Conservation (phyloP, 2,797 vertebrate species). For the Eutrigla gurnardus region DNA sequence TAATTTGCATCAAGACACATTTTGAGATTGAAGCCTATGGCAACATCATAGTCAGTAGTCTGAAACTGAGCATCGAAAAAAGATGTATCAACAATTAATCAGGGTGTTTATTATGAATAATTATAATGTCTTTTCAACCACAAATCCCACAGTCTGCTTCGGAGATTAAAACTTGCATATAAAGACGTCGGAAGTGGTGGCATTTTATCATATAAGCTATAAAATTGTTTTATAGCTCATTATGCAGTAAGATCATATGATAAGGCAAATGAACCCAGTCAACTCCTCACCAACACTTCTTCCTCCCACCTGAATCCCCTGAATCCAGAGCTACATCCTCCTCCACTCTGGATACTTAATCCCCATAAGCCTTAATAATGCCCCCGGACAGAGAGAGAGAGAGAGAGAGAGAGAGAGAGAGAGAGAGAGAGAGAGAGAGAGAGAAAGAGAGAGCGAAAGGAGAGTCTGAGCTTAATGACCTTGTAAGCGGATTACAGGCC, state of each 20-base stretch:
- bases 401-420: background rate
- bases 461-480: slow-evolving; percentile 69
- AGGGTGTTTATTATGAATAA: background rate
- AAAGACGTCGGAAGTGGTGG: background rate
- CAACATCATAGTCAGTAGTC: background rate
- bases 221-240: background rate
- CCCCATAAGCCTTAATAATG: slow-evolving; percentile 72
- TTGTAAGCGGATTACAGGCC: slow-evolving; percentile 69
- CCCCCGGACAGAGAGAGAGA: slow-evolving; percentile 19
- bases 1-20: background rate
- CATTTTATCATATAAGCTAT: background rate
- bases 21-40: background rate
- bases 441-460: slow-evolving; percentile 23
- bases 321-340: slow-evolving; percentile 52
- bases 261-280: background rate
- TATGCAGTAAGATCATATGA: background rate
- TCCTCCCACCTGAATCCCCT: slow-evolving; percentile 52
- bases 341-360: slow-evolving; percentile 66
- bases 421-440: background rate
- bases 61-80: background rate
- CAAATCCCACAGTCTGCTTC: too few relatives aligned
- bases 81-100: background rate
- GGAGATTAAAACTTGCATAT: background rate
- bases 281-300: background rate
- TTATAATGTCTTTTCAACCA: too few relatives aligned